A percentile compares a stretch with the other conserved stretches of the same genome.
Evolutionary conservation across 2,888 invertebrate genomes (phyloP).

Genomic region (Drosophila ezoana): DNA sequence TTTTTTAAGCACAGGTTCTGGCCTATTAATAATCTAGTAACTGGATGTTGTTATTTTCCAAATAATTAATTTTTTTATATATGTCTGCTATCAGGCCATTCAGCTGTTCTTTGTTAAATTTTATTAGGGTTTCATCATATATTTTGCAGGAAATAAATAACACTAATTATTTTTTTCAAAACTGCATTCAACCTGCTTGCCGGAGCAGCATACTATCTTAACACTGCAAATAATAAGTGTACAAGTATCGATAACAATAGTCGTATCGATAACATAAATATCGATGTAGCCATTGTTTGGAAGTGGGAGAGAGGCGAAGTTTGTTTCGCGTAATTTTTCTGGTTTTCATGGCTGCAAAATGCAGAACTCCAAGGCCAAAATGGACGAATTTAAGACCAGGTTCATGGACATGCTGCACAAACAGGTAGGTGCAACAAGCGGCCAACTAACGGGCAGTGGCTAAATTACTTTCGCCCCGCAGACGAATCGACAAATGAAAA

Average conservation of each 20-base stretch:
- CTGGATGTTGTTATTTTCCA: not conserved
- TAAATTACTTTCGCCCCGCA: slow-evolving; percentile 28
- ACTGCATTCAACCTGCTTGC: no score
- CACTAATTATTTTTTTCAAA: no score
- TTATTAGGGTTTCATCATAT: no score
- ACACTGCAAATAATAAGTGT: not conserved
- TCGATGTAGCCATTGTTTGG: slow-evolving; percentile 39
- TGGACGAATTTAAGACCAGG: slow-evolving; percentile 84
- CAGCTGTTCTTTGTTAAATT: no score
- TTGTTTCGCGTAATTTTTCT: slow-evolving; percentile 60
- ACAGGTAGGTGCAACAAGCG: slow-evolving; percentile 73
- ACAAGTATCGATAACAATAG: slow-evolving; percentile 25
- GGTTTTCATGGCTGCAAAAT: slow-evolving; percentile 71
- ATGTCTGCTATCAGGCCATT: no score
- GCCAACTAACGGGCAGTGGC: not conserved
- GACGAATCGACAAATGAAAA: slow-evolving; percentile 84
- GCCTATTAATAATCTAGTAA: no score
- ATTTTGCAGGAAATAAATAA: no score
- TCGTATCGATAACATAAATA: slow-evolving; percentile 15
- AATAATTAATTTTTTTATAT: not conserved
- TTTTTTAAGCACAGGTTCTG: no score
- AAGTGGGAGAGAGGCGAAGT: slow-evolving; percentile 46
- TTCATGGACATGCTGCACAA: slow-evolving; percentile 84
- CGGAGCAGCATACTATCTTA: slow-evolving; percentile 12
- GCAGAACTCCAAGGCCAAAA: slow-evolving; percentile 80